phyloP scores from a whole-genome alignment of 2,888 invertebrate species.

The Elysia crispata region DNA sequence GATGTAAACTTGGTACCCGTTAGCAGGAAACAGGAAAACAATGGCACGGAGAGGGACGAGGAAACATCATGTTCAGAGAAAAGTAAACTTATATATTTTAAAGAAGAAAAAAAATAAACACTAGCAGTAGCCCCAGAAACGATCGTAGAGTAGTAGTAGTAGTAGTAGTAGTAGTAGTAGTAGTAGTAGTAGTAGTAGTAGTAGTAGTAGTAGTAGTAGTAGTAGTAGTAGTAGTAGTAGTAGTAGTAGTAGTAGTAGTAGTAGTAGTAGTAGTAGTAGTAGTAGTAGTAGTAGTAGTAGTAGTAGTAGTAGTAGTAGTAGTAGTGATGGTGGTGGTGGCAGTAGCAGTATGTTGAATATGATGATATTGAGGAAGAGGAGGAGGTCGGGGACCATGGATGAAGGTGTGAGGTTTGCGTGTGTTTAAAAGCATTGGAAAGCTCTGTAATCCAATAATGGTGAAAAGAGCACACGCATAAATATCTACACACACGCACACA shows the following conservation, averaged over 20 bases:
- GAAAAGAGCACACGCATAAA: too few species aligned
- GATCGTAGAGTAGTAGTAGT: slow-evolving; percentile 11
- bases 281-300: slow-evolving; percentile 22
- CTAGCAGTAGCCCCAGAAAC: background rate
- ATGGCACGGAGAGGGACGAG: too few species aligned
- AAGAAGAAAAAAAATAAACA: too few species aligned
- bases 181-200: slow-evolving; percentile 29
- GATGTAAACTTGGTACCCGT: too few species aligned
- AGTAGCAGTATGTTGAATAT: slow-evolving; percentile 34
- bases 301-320: background rate
- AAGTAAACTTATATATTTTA: too few species aligned
- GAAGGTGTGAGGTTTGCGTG: background rate
- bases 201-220: slow-evolving; percentile 26
- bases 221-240: slow-evolving; percentile 30
- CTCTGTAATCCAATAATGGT: too few species aligned
- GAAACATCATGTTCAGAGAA: too few species aligned
- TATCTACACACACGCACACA: too few species aligned
- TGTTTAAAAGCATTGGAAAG: background rate
- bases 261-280: slow-evolving; percentile 11
- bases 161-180: slow-evolving; percentile 30
- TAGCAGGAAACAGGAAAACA: too few species aligned
- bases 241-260: slow-evolving; percentile 13
- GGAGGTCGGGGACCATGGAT: background rate
- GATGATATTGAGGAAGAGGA: slow-evolving; percentile 13
- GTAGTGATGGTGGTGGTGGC: background rate